A percentile compares a stretch with the other conserved stretches of the same genome.
Conservation (phyloP, 53 echinoderm and acorn worm genomes). For the Echinometra lucunter region DNA sequence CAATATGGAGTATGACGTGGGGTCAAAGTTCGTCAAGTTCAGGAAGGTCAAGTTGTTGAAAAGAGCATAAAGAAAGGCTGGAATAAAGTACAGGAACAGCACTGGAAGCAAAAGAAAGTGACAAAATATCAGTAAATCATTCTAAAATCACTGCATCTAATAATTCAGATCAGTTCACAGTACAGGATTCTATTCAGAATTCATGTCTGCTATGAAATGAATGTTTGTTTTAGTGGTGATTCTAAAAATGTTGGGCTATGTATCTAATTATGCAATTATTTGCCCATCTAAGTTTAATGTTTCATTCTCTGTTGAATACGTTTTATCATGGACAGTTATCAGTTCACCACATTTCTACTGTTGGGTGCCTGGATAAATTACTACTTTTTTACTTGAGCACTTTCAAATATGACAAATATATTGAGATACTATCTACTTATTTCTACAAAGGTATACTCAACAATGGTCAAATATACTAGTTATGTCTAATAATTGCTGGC, state of each 20-base stretch:
- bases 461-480: neutral
- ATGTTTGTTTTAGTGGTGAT: neutral
- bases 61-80: constrained; percentile 89
- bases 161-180: neutral
- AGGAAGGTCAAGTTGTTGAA: constrained; percentile 90
- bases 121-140: neutral
- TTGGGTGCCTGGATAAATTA: neutral
- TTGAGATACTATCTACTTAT: neutral
- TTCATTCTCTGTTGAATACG: neutral
- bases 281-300: neutral
- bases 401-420: neutral
- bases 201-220: neutral
- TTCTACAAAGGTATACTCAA: neutral
- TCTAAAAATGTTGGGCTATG: neutral
- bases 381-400: too few relatives aligned
- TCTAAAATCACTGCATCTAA: neutral
- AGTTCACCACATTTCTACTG: neutral
- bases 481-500: neutral
- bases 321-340: too few relatives aligned
- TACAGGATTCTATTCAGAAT: too few relatives aligned
- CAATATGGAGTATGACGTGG: constrained; percentile 82
- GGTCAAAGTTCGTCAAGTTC: constrained; percentile 86
- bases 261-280: neutral
- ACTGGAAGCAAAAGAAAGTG: constrained; percentile 69
- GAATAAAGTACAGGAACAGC: constrained; percentile 79